These are phyloP conservation scores for Muscina levida DNA, from an alignment of 2,888 invertebrate genomes.

Conservation along the genomic window DNA sequence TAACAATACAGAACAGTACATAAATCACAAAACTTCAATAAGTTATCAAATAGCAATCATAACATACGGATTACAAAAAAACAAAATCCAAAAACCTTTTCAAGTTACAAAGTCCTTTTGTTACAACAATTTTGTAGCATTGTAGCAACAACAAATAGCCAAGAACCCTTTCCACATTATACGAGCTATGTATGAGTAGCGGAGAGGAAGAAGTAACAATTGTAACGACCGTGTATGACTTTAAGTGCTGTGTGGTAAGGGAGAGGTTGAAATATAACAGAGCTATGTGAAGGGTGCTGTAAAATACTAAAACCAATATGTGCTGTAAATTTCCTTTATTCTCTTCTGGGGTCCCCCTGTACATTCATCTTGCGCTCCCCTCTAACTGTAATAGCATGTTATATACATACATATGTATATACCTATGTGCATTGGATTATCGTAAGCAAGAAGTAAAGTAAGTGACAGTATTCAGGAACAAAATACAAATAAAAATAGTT, in stretches of 20 bases:
- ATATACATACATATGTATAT: too few species aligned
- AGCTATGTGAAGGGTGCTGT: neutral
- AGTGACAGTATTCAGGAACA: slow-evolving; percentile 49
- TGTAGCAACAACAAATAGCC: neutral
- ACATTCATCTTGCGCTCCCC: too few species aligned
- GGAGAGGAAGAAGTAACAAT: neutral
- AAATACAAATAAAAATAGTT: slow-evolving; percentile 29
- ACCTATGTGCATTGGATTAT: too few species aligned
- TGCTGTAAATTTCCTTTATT: slow-evolving; percentile 23
- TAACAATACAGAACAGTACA: slow-evolving; percentile 28
- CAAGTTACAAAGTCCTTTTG: neutral
- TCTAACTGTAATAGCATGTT: too few species aligned
- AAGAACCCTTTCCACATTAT: neutral
- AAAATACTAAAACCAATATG: slow-evolving; percentile 54
- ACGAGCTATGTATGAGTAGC: neutral
- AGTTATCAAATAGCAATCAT: slow-evolving; percentile 60
- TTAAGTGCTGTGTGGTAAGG: slow-evolving; percentile 4
- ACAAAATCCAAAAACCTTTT: neutral
- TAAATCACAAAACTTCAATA: slow-evolving; percentile 59
- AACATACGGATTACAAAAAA: slow-evolving; percentile 43
- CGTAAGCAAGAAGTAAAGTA: slow-evolving; percentile 18
- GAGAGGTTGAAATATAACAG: neutral
- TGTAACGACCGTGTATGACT: neutral
- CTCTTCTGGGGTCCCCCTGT: neutral
- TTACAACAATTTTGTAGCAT: slow-evolving; percentile 2